These are phyloP conservation scores for Hedychridium roseum DNA, from an alignment of 2,888 invertebrate species.

Conservation along the genomic window DNA sequence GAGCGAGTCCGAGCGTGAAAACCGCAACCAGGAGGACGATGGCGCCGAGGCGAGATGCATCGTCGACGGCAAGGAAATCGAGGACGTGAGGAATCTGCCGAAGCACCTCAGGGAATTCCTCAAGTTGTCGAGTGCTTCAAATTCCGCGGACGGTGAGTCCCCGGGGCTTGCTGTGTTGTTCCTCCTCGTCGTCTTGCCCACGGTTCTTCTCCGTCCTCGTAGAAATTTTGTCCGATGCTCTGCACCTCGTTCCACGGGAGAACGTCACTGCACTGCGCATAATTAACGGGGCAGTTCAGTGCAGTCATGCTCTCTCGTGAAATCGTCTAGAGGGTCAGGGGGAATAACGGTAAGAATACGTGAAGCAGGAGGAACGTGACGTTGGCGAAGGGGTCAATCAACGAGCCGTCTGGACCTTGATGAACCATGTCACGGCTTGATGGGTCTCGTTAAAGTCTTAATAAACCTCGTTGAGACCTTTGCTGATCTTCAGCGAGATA, in stretches of 20 bases:
- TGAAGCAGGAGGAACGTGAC: too few relatives aligned
- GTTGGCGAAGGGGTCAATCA: too few relatives aligned
- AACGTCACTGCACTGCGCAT: background rate
- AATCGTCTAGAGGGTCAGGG: too few relatives aligned
- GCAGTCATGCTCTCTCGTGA: too few relatives aligned
- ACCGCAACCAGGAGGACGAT: too few relatives aligned
- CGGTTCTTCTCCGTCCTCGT: background rate
- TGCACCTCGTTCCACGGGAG: background rate
- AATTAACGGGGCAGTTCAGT: background rate
- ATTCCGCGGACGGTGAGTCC: constrained; percentile 34
- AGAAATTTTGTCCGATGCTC: background rate
- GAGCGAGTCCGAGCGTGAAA: constrained; percentile 46
- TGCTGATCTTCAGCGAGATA: too few relatives aligned
- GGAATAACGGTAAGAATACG: too few relatives aligned
- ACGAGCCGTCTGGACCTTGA: too few relatives aligned
- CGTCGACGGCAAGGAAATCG: constrained; percentile 73
- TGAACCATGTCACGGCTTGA: too few relatives aligned
- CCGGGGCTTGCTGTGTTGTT: constrained; percentile 35
- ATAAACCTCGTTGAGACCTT: too few relatives aligned
- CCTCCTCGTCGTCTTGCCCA: constrained; percentile 22
- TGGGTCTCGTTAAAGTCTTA: too few relatives aligned
- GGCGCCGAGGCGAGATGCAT: constrained; percentile 67
- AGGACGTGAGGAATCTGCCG: constrained; percentile 73
- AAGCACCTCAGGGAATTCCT: constrained; percentile 83
- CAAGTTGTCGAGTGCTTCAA: constrained; percentile 66